A percentile compares a stretch with the other conserved stretches of the same genome.
These are phyloP conservation scores for Eilema depressum DNA, from an alignment of 2,888 invertebrate species.

Conservation along the genomic window DNA sequence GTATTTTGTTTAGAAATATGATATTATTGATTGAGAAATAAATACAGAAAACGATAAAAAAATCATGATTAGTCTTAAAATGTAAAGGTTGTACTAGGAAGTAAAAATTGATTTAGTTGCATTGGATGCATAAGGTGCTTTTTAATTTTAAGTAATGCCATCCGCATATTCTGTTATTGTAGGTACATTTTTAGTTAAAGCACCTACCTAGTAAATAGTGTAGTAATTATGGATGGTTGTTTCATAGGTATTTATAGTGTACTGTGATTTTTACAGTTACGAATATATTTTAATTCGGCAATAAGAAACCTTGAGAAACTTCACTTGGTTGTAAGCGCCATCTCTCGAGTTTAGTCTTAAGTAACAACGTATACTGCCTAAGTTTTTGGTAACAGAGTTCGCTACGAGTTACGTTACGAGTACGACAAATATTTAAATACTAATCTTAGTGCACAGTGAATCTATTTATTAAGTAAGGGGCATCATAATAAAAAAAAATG, in stretches of 20 bases:
- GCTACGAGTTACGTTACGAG: conserved; percentile 26
- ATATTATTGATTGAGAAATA: background rate
- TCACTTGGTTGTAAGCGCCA: conserved; percentile 29
- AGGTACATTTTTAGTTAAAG: background rate
- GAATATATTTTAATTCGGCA: background rate
- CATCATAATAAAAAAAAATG: background rate
- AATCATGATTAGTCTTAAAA: background rate
- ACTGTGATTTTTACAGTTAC: background rate
- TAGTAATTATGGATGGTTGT: background rate
- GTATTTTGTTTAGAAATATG: background rate
- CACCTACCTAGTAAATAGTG: background rate
- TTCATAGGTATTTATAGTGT: background rate
- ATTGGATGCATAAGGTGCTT: background rate
- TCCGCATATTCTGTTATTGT: background rate
- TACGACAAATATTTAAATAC: conserved; percentile 6
- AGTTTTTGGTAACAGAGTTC: conserved; percentile 34
- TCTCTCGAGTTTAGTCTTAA: conserved; percentile 28
- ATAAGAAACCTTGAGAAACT: background rate
- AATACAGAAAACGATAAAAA: background rate
- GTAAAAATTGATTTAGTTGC: too few species aligned
- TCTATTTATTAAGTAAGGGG: background rate
- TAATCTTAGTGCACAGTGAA: background rate
- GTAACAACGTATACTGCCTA: conserved; percentile 15
- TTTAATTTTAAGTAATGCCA: background rate
- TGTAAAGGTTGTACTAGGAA: too few species aligned